Base-by-base conservation (phyloP, 2,113 vertebrate genomes). In the Tichodroma muraria region DNA sequence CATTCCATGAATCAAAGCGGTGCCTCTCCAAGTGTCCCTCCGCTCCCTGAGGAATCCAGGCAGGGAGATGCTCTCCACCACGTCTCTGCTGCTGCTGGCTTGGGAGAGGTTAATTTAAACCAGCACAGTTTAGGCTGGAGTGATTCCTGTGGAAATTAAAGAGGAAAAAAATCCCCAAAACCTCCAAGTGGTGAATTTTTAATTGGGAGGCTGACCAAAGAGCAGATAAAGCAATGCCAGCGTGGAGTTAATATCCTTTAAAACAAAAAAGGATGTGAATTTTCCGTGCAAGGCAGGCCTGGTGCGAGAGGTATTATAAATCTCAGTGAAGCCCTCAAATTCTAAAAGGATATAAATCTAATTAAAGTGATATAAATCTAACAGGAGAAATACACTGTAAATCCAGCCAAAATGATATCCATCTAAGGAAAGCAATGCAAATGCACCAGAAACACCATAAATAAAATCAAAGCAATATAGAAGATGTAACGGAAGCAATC, bases 281-380 rank as follows among this genome's bases (percentile, higher is more conserved):
- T 80, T 76, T 52, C 78, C 2, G 3, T 50, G 69, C 56, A 13
- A 85, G 84, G 69, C 60, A 37, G 80, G 91, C 45, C 42, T 30
- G 59, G 53, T 6, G 25, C 40, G 70, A 94, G 61, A 38, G 40
- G 31, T 56, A 28, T n/a, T 91, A 80, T 93, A 94, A 96, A 96
- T 97, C 96, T 93, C 84, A 47, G 85, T n/a, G 52, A 97, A 90
- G 78, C 75, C 94, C 64, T 95, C 56, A 40, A n/a, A 89, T 94
- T 77, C 86, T 64, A 85, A 89, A 94, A 71, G 93, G 90, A 90
- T 97, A 96, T 95, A 97, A 97, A 95, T 97, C 97, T 97, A 96
- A 96, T 97, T 97, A 97, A 96, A 97, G 87, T 33, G 95, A 95
- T 96, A 97, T 97, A 94, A 97, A 97, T 93, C 94, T 95, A 94